phyloP scores from a whole-genome alignment of 2,113 vertebrate species.

The Psephotus haematonotus region DNA sequence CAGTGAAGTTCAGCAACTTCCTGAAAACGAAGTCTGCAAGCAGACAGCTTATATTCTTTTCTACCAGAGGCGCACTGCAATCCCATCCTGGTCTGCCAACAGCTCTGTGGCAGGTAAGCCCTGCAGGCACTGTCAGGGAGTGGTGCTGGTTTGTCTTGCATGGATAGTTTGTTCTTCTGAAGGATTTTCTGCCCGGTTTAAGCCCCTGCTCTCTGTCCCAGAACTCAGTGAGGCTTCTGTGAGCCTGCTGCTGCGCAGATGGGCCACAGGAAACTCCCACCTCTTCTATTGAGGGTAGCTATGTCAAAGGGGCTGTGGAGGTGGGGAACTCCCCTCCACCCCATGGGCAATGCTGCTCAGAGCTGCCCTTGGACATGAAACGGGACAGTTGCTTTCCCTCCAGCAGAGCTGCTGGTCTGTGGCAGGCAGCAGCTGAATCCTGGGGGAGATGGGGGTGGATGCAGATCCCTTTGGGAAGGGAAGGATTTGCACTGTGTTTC shows the following conservation, averaged over 20 bases:
- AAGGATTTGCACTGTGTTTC: rapidly evolving
- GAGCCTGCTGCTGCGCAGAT: background rate
- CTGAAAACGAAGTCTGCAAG: slow-evolving; percentile 93
- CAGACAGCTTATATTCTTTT: slow-evolving; percentile 95
- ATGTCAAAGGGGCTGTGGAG: background rate
- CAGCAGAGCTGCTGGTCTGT: background rate
- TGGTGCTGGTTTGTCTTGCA: background rate
- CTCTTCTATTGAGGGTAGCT: background rate
- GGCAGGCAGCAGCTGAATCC: background rate
- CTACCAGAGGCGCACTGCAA: slow-evolving; percentile 92
- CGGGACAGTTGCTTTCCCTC: rapidly evolving
- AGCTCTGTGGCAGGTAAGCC: slow-evolving; percentile 92
- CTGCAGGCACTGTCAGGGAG: background rate
- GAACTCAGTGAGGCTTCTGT: rapidly evolving
- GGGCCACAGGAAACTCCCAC: rapidly evolving
- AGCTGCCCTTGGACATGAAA: background rate
- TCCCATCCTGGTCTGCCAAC: slow-evolving; percentile 97
- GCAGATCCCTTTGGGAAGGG: background rate
- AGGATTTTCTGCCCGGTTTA: background rate
- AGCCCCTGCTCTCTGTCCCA: background rate
- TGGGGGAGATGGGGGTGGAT: background rate
- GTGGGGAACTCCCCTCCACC: background rate
- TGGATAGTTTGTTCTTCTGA: background rate
- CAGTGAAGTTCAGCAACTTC: slow-evolving; percentile 90
- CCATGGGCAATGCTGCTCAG: background rate